Evolutionary conservation across 64 coral and sea anemone species (phyloP).

Genomic region (Stichodactyla helianthus): DNA sequence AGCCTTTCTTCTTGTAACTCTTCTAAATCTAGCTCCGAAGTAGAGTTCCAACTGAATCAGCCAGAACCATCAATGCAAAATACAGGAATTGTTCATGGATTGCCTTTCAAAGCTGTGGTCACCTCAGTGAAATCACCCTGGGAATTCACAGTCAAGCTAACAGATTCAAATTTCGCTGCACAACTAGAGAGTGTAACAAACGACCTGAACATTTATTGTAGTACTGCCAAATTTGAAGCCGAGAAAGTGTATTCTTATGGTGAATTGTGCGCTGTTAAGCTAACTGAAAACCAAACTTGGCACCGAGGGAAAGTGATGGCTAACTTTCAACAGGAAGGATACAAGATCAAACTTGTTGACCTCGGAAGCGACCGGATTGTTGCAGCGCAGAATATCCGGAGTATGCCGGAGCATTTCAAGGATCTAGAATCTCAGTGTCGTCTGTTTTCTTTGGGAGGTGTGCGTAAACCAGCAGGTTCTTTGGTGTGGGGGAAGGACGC

Average conservation of each 20-base stretch:
- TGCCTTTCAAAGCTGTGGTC: slow-evolving; percentile 64
- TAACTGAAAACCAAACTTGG: slow-evolving; percentile 60
- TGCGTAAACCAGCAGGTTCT: slow-evolving; percentile 42
- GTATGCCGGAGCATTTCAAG: slow-evolving; percentile 30
- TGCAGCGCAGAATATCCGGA: slow-evolving; percentile 4
- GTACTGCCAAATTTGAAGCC: not conserved
- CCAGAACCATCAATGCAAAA: not conserved
- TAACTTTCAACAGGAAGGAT: slow-evolving; percentile 5
- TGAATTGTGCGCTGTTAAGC: slow-evolving; percentile 56
- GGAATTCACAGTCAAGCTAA: slow-evolving; percentile 70
- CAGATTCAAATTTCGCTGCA: slow-evolving; percentile 39
- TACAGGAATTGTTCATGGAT: not conserved
- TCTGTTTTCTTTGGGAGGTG: slow-evolving; percentile 61
- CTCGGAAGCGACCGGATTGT: slow-evolving; percentile 65
- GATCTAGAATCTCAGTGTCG: slow-evolving; percentile 41
- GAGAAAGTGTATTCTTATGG: not conserved
- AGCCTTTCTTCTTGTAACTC: not conserved
- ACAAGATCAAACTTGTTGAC: slow-evolving; percentile 59
- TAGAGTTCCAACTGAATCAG: not conserved
- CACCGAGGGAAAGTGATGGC: slow-evolving; percentile 62
- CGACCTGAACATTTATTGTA: slow-evolving; percentile 52
- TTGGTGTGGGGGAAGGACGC: slow-evolving; percentile 48
- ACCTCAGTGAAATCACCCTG: slow-evolving; percentile 52
- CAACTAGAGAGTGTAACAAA: slow-evolving; percentile 39
- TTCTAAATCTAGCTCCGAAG: not conserved